Conservation (phyloP, 2,888 invertebrate species). For the Gryllus longicercus region DNA sequence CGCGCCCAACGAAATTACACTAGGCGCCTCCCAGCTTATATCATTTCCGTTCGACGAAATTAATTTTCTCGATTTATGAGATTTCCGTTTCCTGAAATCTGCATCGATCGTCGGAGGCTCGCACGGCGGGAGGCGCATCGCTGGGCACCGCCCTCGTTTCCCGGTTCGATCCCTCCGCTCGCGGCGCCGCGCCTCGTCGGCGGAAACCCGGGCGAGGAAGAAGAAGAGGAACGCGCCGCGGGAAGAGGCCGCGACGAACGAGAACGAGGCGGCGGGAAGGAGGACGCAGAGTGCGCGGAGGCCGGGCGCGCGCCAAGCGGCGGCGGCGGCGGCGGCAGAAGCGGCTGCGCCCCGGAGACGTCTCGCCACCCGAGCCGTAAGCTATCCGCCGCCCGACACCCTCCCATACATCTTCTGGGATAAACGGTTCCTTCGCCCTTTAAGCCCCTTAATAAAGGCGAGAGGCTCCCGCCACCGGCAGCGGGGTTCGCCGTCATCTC, state of each 20-base stretch:
- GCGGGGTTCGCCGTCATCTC: not conserved
- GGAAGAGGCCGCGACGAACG: not conserved
- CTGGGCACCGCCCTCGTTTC: not conserved
- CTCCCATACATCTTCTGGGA: slow-evolving; percentile 10
- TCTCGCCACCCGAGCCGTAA: not conserved
- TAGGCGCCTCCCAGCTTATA: not conserved
- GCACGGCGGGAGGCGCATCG: not conserved
- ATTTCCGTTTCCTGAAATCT: slow-evolving; percentile 17
- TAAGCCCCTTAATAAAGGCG: slow-evolving; percentile 17
- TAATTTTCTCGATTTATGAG: slow-evolving; percentile 17
- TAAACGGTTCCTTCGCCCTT: slow-evolving; percentile 17
- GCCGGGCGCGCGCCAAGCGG: not conserved
- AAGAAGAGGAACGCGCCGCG: not conserved
- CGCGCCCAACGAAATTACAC: slow-evolving; percentile 10
- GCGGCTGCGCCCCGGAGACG: slow-evolving; percentile 1
- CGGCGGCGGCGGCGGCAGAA: not conserved
- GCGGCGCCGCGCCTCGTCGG: too few species aligned
- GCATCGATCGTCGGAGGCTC: not conserved
- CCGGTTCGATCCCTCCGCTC: not conserved
- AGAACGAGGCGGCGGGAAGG: not conserved
- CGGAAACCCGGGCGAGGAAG: too few species aligned
- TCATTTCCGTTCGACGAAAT: slow-evolving; percentile 2
- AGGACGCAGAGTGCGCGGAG: not conserved
- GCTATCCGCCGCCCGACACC: slow-evolving; percentile 8
- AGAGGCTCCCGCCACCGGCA: not conserved